Base-by-base conservation (phyloP, 2,888 invertebrate species). In the Standfussiana lucernea region DNA sequence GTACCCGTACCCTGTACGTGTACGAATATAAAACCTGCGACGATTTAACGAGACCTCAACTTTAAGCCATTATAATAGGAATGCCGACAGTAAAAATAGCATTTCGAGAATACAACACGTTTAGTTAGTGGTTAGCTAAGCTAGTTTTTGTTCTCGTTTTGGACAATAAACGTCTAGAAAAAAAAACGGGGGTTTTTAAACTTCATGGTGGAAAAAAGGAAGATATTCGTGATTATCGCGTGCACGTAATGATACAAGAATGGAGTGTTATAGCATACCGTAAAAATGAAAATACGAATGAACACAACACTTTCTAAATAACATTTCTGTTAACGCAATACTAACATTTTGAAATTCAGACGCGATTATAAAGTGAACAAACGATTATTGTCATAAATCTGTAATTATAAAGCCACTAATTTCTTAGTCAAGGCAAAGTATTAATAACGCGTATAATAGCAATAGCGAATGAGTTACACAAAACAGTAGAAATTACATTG, bases 401-500 rank as follows among this genome's bases (percentile, higher is more conserved):
- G 71, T 74, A 77, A 80, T 83, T 66, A 79, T 64, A 65, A 66
- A 66, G 64, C 50, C 47, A 81, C 76, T 71, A 81, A 77, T 86
- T 80, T 82, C 86, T 61, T 75, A 83, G 56, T 75, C 61, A 42
- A 70, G 40, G 82, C 75, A 72, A 82, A 83, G 72, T 75, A 77
- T 83, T 86, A 84, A 84, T 77, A 72, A 87, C 81, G 75, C 73
- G 71, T 77, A 64, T 85, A 84, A 83, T 80, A 81, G 61, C 72
- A 61, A 35, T 45, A 45, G 45, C 79, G 79, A 85, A 83, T 82
- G 83, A 79, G 59, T 86, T 84, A 84, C 77, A 86, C 78, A 83
- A 82, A 84, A 75, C 80, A 80, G 76, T 87, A 80, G 83, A 89
- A 87, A 89, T 89, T 86, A 89, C 87, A 88, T 82, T 86, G 84